Evolutionary conservation across 1,140 invertebrate species (phyloP).

Genomic region (Hycleus phaleratus): DNA sequence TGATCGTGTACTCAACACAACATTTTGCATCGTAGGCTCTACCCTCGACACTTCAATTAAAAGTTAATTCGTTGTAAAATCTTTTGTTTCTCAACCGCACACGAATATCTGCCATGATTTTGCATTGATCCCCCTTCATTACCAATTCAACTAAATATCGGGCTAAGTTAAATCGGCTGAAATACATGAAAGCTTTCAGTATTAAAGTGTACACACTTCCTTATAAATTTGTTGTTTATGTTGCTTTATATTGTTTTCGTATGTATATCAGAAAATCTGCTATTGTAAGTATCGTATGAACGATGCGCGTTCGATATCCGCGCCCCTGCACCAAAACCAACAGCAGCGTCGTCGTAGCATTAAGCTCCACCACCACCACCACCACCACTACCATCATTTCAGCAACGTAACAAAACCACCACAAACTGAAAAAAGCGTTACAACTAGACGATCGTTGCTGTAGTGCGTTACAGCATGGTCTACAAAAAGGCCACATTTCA

Average conservation of each 20-base stretch:
- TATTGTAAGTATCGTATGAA: background rate
- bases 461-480: constrained; percentile 18
- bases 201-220: background rate
- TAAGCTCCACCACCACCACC: background rate
- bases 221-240: background rate
- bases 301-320: constrained; percentile 10
- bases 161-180: too few species aligned
- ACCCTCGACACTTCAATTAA: background rate
- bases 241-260: background rate
- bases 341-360: background rate
- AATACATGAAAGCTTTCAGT: too few species aligned
- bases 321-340: constrained; percentile 9
- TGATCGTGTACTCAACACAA: constrained; percentile 8
- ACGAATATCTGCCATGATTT: too few species aligned
- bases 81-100: too few species aligned
- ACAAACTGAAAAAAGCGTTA: background rate
- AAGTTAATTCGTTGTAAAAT: too few species aligned
- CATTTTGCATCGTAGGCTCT: constrained; percentile 6
- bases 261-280: too few species aligned
- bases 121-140: too few species aligned
- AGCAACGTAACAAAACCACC: background rate
- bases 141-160: too few species aligned
- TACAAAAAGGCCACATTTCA: constrained; percentile 1
- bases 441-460: constrained; percentile 1
- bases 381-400: background rate